Evolutionary conservation across 2,888 invertebrate species (phyloP), one percentile per base, ranked within the genome.

Genomic region (Tethea ocularis): DNA sequence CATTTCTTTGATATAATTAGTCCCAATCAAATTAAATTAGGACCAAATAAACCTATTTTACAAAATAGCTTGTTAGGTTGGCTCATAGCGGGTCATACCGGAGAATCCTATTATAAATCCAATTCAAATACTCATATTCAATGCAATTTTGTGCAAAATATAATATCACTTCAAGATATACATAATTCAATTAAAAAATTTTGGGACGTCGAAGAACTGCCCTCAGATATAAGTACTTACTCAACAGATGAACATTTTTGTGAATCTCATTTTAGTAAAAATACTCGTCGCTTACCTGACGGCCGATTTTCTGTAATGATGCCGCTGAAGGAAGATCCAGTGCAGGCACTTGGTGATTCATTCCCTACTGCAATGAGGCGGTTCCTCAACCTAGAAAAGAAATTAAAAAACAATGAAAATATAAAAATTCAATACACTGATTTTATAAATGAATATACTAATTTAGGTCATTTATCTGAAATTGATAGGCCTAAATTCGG

Each of bases 251-350:
- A 68, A 10, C 55, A 63, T 52, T 56, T 66, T 29, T 68, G 67
- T 57, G 67, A 68, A 52, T 13, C 29, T 11, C 61, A 66, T 38
- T 71, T 65, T 52, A 26, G 52, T 6, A 24, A 61, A 46, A 66
- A 52, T 51, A 62, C 62, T 11, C 54, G 10, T 15, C 67, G 66
- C 33, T 36, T 63, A 24, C 22, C 53, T 17, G 33, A 61, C 51
- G 69, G 69, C 38, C 41, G 68, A 51, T 70, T 69, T 57, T 62
- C 51, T 2, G 70, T 68, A 1, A 52, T 36, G 17, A 61, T 67
- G 29, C 72, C 66, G 2, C 56, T 69, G 4, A 53, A 33, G 1
- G 67, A 29, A 10, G 10, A 29, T 29, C 29, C 29, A 29, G 29
- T 10, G 10, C 8, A 29, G 29, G 10, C 29, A 29, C 29, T 29